A percentile compares a stretch with the other conserved stretches of the same genome.
These are phyloP conservation scores for Epizoanthus rinbou DNA, from an alignment of 92 coral and sea anemone species.

Conservation along the genomic window DNA sequence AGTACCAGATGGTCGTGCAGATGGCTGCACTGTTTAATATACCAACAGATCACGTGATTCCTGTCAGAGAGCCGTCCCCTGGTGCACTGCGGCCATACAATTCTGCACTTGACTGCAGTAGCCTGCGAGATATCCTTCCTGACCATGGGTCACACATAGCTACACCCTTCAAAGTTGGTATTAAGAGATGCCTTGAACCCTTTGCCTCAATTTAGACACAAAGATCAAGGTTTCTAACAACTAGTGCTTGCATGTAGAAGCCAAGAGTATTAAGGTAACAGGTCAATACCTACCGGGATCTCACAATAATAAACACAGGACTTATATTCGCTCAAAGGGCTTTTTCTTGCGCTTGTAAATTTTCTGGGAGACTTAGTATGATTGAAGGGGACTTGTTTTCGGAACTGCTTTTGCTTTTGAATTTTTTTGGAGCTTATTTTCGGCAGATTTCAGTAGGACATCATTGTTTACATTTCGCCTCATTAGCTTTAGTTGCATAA, in stretches of 20 bases:
- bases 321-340: too few relatives aligned
- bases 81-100: constrained; percentile 85
- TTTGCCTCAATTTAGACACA: constrained; percentile 10
- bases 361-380: too few relatives aligned
- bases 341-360: too few relatives aligned
- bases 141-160: constrained; percentile 47
- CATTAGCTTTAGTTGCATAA: too few relatives aligned
- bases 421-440: too few relatives aligned
- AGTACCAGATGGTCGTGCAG: constrained; percentile 70
- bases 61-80: constrained; percentile 69
- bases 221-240: neutral
- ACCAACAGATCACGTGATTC: constrained; percentile 66
- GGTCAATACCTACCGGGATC: too few relatives aligned
- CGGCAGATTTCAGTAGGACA: too few relatives aligned
- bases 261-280: too few relatives aligned
- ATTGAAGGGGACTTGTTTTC: too few relatives aligned
- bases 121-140: constrained; percentile 57
- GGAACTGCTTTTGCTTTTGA: too few relatives aligned
- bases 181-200: constrained; percentile 59
- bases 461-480: too few relatives aligned
- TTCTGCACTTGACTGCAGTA: constrained; percentile 68
- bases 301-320: too few relatives aligned
- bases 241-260: neutral
- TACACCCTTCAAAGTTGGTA: constrained; percentile 60
- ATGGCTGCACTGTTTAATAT: constrained; percentile 75